Percentiles rank a stretch among this genome's conserved stretches.
These are phyloP conservation scores for Chloromyia formosa DNA, from an alignment of 2,888 invertebrate genomes.

Conservation along the genomic window DNA sequence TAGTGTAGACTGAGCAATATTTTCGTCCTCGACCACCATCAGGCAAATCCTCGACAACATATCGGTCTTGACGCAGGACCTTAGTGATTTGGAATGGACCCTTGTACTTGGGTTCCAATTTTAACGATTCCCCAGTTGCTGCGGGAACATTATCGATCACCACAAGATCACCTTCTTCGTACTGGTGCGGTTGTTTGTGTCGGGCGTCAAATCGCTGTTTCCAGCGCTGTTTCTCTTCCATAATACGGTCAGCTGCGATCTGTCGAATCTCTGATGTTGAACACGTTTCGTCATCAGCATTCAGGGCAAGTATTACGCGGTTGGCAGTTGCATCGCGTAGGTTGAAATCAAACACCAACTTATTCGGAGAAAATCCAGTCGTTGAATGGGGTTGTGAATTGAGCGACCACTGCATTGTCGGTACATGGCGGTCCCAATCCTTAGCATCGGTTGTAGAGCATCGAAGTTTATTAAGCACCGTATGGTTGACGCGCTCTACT, in stretches of 20 bases:
- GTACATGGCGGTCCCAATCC: no score
- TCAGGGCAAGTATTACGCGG: neutral
- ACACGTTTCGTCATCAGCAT: neutral
- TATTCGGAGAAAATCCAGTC: neutral
- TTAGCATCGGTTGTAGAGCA: no score
- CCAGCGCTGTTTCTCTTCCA: slow-evolving; percentile 46
- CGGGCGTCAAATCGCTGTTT: slow-evolving; percentile 51
- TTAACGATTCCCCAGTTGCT: slow-evolving; percentile 38
- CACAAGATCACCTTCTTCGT: slow-evolving; percentile 35
- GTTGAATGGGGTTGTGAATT: no score
- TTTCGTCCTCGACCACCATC: slow-evolving; percentile 49
- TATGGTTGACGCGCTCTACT: no score
- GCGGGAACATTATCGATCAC: no score
- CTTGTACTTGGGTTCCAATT: slow-evolving; percentile 50
- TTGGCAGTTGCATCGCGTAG: neutral
- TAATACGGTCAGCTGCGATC: neutral
- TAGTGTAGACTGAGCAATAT: slow-evolving; percentile 50
- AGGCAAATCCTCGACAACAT: slow-evolving; percentile 52
- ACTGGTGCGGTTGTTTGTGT: neutral
- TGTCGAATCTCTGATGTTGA: neutral
- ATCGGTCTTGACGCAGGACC: slow-evolving; percentile 49
- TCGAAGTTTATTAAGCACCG: no score
- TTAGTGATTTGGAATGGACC: slow-evolving; percentile 48
- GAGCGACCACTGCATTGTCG: no score
- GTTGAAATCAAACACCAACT: neutral